Evolutionary conservation across 2,113 vertebrate genomes (phyloP), one percentile per base, ranked within the genome.

Genomic region (Choloepus hoffmanni): DNA sequence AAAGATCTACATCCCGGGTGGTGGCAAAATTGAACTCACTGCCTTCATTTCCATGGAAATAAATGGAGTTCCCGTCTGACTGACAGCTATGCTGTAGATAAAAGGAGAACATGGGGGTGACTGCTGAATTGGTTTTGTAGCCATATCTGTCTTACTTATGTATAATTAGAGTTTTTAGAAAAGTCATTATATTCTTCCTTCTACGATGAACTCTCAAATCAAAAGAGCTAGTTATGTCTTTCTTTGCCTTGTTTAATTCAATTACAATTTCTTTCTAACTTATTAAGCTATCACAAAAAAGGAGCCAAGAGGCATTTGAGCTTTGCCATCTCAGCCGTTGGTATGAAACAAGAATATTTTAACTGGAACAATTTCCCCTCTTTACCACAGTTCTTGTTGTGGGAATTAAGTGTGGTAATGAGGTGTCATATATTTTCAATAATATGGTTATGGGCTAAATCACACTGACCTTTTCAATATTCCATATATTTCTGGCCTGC

Each of bases 31-130:
- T 99, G 97, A 99, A 99, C 90, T 99, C 99, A 0, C 98, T 98
- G 92, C 98, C 99, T 94, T 99, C 99, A n/a, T 99, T 99, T 12
- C 99, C 99, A 3, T 99, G 99, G 98, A 99, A 99, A 98, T 99
- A 99, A 98, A 99, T 98, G 93, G 99, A 97, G 85, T 99, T 99
- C 53, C 99, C 99, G 82, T 99, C 99, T 0, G 99, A 99, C 96
- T 99, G 99, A 98, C 99, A 99, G 98, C 99, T 99, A 95, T 99
- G 99, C 99, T 99, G 98, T 90, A 94, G 96, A 97, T 97, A 92
- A 96, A 98, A 93, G 96, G 95, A 89, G 90, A 92, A 94, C 85
- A 96, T 2, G 73, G 92, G 91, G 91, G 93, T 53, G 88, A 58
- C 77, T 87, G 77, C 85, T 97, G 96, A 95, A 95, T 97, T 85